Evolutionary conservation across 1,140 invertebrate genomes (phyloP).

Genomic region (Tribolium madens): DNA sequence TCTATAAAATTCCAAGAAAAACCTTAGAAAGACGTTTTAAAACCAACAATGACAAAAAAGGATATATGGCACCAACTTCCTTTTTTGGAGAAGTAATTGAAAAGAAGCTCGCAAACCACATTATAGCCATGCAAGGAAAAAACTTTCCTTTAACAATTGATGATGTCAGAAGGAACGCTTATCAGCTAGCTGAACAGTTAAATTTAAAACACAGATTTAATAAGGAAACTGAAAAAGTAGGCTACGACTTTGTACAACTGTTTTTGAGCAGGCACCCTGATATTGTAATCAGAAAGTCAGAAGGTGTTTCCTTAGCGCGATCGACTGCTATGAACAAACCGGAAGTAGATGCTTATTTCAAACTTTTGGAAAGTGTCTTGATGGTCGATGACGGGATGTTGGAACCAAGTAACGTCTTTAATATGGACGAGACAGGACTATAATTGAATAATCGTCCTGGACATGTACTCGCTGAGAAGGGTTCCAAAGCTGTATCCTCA

Average conservation of each 20-base stretch:
- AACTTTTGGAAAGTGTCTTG: constrained; percentile 31
- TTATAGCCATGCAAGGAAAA: constrained; percentile 32
- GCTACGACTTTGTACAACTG: constrained; percentile 42
- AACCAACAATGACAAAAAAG: constrained; percentile 25
- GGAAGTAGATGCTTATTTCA: constrained; percentile 47
- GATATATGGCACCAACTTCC: not conserved
- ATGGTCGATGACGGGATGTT: constrained; percentile 43
- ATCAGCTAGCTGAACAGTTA: constrained; percentile 42
- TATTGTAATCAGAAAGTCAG: constrained; percentile 53
- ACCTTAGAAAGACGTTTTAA: constrained; percentile 26
- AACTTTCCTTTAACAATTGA: constrained; percentile 34
- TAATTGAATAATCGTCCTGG: constrained; percentile 60
- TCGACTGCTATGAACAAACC: constrained; percentile 41
- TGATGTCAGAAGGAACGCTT: constrained; percentile 33
- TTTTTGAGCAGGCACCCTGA: constrained; percentile 47
- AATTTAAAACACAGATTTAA: constrained; percentile 42
- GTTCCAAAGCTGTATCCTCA: constrained; percentile 56
- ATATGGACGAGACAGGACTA: constrained; percentile 63
- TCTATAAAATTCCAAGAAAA: constrained; percentile 21
- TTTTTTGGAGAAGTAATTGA: no score
- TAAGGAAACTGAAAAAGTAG: constrained; percentile 44
- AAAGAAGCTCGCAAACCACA: not conserved
- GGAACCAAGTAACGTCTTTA: constrained; percentile 61
- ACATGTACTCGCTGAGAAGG: constrained; percentile 62
- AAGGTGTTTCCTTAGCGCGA: constrained; percentile 52